A percentile compares a stretch with the other conserved stretches of the same genome.
Conservation (phyloP, 2,888 invertebrate genomes). For the Hoplodrina ambigua region DNA sequence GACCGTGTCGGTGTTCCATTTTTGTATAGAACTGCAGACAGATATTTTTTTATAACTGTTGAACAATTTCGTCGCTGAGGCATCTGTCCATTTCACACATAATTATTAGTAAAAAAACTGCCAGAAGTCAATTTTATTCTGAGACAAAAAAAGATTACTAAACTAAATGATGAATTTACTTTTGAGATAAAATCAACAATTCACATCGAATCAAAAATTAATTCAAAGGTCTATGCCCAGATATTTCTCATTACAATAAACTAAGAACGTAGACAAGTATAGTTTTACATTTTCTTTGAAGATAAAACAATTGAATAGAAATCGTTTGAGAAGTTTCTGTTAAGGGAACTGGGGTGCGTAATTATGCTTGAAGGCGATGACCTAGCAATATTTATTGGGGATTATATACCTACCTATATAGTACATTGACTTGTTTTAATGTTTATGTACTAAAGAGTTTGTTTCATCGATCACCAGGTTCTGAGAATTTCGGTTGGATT, state of each 20-base stretch:
- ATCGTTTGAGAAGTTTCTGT: conserved; percentile 35
- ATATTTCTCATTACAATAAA: conserved; percentile 6
- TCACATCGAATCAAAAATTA: not conserved
- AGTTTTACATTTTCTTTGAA: conserved; percentile 25
- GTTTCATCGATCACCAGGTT: not conserved
- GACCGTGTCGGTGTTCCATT: too few species aligned
- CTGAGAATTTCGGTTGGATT: not conserved
- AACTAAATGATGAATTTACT: too few species aligned
- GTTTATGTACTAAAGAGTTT: not conserved
- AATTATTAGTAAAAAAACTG: too few species aligned
- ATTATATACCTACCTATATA: not conserved
- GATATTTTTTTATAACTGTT: too few species aligned
- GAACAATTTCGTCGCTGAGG: too few species aligned
- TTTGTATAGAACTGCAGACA: too few species aligned
- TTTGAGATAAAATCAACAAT: too few species aligned
- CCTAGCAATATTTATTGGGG: conserved; percentile 37
- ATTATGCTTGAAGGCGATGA: conserved; percentile 58
- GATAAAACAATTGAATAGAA: conserved; percentile 24
- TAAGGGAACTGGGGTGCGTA: conserved; percentile 56
- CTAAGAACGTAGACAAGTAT: not conserved
- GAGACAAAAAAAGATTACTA: too few species aligned
- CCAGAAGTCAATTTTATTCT: too few species aligned
- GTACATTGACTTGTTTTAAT: not conserved
- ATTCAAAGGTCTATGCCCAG: not conserved
- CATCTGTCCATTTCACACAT: too few species aligned